phyloP scores from a whole-genome alignment of 1,140 invertebrate species.

The Pantala flavescens region DNA sequence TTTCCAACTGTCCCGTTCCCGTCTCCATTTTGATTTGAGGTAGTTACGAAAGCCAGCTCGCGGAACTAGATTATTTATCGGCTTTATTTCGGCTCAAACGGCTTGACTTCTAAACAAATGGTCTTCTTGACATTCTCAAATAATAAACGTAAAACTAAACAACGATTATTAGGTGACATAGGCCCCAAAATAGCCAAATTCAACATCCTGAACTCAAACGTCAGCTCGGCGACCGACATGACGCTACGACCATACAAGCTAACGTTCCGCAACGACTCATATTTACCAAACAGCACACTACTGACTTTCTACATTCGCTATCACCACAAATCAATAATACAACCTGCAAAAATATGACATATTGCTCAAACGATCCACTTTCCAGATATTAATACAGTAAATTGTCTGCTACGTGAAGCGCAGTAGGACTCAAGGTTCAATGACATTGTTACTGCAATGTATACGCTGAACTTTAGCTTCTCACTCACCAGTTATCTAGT shows the following conservation, averaged over 20 bases:
- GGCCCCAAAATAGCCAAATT: too few relatives aligned
- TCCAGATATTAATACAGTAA: constrained; percentile 18
- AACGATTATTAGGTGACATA: too few relatives aligned
- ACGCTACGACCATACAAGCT: constrained; percentile 23
- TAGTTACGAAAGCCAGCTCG: not conserved
- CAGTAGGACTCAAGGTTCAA: constrained; percentile 35
- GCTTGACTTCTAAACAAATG: not conserved
- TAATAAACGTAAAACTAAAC: too few relatives aligned
- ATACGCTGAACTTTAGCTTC: constrained; percentile 18
- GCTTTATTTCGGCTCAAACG: constrained; percentile 12
- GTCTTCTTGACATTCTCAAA: too few relatives aligned
- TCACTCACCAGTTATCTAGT: constrained; percentile 83
- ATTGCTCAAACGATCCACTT: too few relatives aligned
- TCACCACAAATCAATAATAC: constrained; percentile 13
- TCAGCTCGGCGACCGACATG: constrained; percentile 26
- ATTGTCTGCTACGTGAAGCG: constrained; percentile 29
- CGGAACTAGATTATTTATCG: not conserved
- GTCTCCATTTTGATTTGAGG: constrained; percentile 23
- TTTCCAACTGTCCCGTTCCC: constrained; percentile 13
- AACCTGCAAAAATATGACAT: not conserved
- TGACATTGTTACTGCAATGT: constrained; percentile 31
- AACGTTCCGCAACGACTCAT: constrained; percentile 1
- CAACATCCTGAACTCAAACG: constrained; percentile 24
- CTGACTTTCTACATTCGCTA: not conserved
- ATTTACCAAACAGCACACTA: constrained; percentile 1